Base-by-base conservation (phyloP, 2,113 vertebrate genomes). In the Lates calcarifer region DNA sequence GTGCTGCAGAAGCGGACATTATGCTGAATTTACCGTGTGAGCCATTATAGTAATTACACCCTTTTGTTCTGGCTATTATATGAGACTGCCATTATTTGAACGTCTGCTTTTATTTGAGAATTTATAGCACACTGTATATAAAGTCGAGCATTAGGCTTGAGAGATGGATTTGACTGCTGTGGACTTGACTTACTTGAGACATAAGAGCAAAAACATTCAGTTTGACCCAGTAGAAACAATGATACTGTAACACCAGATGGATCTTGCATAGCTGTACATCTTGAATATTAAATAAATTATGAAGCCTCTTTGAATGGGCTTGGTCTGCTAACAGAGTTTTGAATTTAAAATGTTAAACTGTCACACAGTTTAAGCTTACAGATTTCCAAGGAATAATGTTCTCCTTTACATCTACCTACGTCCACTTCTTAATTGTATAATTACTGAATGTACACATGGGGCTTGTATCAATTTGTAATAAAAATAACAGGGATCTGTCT, bases 21-120 rank as follows among this genome's bases (percentile, higher is more conserved):
- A 60, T 61, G 57, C 57, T 74, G 51, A 81, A 60, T 77, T 47
- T 61, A 65, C 28, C 64, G 45, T 28, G 12, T 53, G n/a, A 45
- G 37, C 29, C 22, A n/a, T 33, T 61, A 43, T 26, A 64, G 33
- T 65, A 78, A 87, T 68, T 74, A 26, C 0, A 63, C 51, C 33
- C 51, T 33, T 84, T 84, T 77, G 57, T 66, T 78, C 15, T 11
- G 9, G 64, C 51, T 61, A 26, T 74, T 66, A 53, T 78, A 65
- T 81, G 28, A 74, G 20, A 49, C 70, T 55, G 45, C 55, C 58
- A 63, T 63, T 49, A 81, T n/a, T 63, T 33, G 6, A 75, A 74
- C 35, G 13, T 8, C 65, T 29, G 28, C 45, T 18, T 55, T 39
- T 47, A 24, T 4, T 26, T n/a, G 18, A 26, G 33, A 47, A 62